Percentiles rank a stretch among this genome's conserved stretches.
These are phyloP conservation scores for Netelia fuscicornis DNA, from an alignment of 2,888 invertebrate genomes.

Conservation along the genomic window DNA sequence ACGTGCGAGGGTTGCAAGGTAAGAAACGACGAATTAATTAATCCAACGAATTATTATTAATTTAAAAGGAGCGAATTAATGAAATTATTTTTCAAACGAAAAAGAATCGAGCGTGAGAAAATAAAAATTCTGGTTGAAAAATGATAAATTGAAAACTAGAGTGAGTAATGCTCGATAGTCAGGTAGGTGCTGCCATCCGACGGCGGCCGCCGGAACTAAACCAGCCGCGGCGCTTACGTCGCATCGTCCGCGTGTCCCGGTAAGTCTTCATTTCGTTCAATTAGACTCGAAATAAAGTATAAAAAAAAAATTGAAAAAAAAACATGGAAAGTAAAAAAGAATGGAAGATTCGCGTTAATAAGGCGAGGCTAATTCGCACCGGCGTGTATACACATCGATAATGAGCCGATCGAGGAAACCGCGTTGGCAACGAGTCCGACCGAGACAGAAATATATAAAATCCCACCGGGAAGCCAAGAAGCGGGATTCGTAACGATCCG, in stretches of 20 bases:
- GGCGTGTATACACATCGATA: constrained; percentile 50
- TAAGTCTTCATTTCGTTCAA: neutral
- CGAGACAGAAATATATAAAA: neutral
- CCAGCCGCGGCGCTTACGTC: too few species aligned
- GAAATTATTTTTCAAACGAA: too few species aligned
- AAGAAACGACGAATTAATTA: constrained; percentile 64
- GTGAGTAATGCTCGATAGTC: too few species aligned
- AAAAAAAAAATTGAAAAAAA: neutral
- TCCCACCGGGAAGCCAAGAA: constrained; percentile 50
- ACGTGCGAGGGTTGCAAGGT: constrained; percentile 84
- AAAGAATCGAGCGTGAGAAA: too few species aligned
- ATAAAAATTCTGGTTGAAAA: too few species aligned
- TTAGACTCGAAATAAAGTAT: neutral
- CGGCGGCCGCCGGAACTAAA: too few species aligned
- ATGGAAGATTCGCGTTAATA: constrained; percentile 75
- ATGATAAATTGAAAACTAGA: too few species aligned
- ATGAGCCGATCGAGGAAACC: constrained; percentile 57
- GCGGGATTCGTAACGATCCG: constrained; percentile 22
- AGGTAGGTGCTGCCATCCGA: too few species aligned
- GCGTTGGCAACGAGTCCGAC: constrained; percentile 44
- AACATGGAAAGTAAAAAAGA: constrained; percentile 28
- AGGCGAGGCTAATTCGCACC: constrained; percentile 72
- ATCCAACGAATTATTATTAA: too few species aligned
- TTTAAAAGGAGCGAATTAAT: too few species aligned
- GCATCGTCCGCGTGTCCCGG: too few species aligned